A percentile compares a stretch with the other conserved stretches of the same genome.
Evolutionary conservation across 2,113 vertebrate genomes (phyloP).

Genomic region (Gobiocypris rarus): DNA sequence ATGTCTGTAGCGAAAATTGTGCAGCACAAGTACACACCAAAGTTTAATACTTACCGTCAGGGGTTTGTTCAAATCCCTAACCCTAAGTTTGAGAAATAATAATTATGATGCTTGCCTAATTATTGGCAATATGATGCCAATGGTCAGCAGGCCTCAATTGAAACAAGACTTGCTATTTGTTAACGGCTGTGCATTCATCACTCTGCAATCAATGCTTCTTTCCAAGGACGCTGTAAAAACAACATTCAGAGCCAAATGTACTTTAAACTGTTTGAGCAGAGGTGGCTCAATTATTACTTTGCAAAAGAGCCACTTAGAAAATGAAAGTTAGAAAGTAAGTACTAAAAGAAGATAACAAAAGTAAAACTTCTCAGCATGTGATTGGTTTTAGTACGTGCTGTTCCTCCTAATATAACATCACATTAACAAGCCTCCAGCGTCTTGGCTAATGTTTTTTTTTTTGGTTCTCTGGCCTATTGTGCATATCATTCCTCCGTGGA

Average conservation of each 20-base stretch:
- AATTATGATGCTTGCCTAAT: conserved; percentile 17
- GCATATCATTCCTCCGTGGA: conserved; percentile 45
- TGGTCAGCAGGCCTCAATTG: conserved; percentile 1
- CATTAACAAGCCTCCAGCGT: conserved; percentile 41
- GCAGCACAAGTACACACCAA: neutral
- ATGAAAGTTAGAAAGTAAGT: conserved; percentile 6
- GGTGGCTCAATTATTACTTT: conserved; percentile 28
- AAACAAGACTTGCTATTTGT: conserved; percentile 5
- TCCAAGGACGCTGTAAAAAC: conserved; percentile 34
- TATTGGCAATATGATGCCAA: conserved; percentile 17
- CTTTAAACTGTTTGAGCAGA: conserved; percentile 56
- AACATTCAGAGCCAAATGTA: conserved; percentile 15
- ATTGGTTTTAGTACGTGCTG: conserved; percentile 36
- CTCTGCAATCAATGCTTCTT: conserved; percentile 17
- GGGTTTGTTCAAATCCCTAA: conserved; percentile 5
- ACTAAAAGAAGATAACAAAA: neutral
- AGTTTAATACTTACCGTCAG: neutral
- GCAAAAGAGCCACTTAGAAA: conserved; percentile 6
- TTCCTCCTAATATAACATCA: conserved; percentile 43
- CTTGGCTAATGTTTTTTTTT: conserved; percentile 27
- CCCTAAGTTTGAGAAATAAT: conserved; percentile 13
- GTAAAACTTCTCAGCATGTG: conserved; percentile 20
- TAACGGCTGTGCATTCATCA: conserved; percentile 16
- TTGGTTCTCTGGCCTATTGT: conserved; percentile 27
- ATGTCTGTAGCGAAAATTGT: neutral